A percentile compares a stretch with the other conserved stretches of the same genome.
phyloP scores from a whole-genome alignment of 1,140 invertebrate species.

The Arctopsyche grandis region DNA sequence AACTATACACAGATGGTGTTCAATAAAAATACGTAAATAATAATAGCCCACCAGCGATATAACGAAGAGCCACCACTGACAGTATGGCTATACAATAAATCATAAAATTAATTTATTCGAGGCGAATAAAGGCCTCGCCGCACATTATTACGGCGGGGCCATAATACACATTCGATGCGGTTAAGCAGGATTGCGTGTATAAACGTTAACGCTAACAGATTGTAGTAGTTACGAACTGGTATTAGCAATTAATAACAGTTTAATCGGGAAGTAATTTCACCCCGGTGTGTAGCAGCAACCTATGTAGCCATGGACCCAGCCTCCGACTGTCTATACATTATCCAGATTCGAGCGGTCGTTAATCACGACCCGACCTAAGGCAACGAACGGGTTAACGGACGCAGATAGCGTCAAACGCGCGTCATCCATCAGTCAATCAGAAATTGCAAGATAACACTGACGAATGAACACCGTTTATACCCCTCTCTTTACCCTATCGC shows the following conservation, averaged over 20 bases:
- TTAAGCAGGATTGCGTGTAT: constrained; percentile 1
- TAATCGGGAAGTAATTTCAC: constrained; percentile 19
- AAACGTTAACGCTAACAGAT: constrained; percentile 14
- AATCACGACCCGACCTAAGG: constrained; percentile 2
- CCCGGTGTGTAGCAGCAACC: not conserved
- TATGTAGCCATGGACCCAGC: not conserved
- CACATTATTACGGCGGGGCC: not conserved
- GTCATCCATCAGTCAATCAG: constrained; percentile 5
- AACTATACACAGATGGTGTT: no score
- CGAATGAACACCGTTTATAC: no score
- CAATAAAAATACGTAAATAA: no score
- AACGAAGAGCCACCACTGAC: no score
- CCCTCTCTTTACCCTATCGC: no score
- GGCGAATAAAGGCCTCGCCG: not conserved
- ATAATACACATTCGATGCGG: not conserved
- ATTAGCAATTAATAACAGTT: constrained; percentile 29
- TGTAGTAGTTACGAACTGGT: constrained; percentile 9
- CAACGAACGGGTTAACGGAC: not conserved
- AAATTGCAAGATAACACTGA: no score
- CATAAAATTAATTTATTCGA: no score
- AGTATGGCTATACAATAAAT: no score
- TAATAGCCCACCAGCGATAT: no score
- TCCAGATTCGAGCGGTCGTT: not conserved
- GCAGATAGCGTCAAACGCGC: not conserved
- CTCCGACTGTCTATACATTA: not conserved